A percentile compares a stretch with the other conserved stretches of the same genome.
Evolutionary conservation across 2,797 vertebrate species (phyloP).

Genomic region (Bradypodion pumilum): DNA sequence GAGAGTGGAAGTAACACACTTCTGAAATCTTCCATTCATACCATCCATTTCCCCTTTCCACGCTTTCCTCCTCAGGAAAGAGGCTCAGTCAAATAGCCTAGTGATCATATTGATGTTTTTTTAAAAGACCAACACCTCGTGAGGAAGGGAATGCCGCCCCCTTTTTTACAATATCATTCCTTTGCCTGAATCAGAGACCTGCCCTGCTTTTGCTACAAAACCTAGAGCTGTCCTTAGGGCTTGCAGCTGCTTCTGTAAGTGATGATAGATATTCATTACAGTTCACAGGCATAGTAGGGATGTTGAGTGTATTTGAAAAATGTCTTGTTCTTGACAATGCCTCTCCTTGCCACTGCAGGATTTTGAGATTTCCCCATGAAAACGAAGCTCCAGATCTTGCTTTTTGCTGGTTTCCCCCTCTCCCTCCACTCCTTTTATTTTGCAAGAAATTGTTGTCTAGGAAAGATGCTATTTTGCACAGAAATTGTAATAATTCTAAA

Average conservation of each 20-base stretch:
- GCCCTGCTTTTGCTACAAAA: not conserved
- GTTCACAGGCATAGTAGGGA: not conserved
- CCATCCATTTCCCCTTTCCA: constrained; percentile 3
- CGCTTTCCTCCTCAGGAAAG: not conserved
- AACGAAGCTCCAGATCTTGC: too few relatives aligned
- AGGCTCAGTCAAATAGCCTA: not conserved
- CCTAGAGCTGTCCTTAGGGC: not conserved
- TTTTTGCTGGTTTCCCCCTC: too few relatives aligned
- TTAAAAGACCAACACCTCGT: not conserved
- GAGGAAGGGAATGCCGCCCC: not conserved
- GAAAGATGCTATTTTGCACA: too few relatives aligned
- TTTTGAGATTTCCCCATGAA: too few relatives aligned
- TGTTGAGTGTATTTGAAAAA: too few relatives aligned
- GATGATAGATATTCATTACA: constrained; percentile 1
- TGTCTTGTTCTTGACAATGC: too few relatives aligned
- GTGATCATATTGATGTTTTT: not conserved
- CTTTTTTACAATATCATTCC: not conserved
- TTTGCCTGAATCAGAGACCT: not conserved
- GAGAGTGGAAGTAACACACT: too few relatives aligned
- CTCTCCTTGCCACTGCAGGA: too few relatives aligned
- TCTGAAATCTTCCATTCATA: constrained; percentile 21
- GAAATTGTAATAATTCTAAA: too few relatives aligned
- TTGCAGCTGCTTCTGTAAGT: not conserved
- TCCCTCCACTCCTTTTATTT: too few relatives aligned
- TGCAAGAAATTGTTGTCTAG: too few relatives aligned